Evolutionary conservation across 2,113 vertebrate species (phyloP).

Genomic region (Agapornis roseicollis): DNA sequence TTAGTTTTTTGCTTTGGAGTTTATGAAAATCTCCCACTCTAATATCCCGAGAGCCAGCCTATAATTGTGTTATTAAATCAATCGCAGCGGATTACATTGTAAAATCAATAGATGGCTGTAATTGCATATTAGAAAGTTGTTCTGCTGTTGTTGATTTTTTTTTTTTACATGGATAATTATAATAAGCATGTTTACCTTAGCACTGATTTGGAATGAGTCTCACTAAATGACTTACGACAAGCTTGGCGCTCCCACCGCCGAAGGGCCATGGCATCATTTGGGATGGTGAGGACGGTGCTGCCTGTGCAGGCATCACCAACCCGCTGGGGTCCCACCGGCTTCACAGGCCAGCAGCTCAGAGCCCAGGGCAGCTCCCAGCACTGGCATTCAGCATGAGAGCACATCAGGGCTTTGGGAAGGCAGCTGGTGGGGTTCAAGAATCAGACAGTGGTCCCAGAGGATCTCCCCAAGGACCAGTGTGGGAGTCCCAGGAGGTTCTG

Average conservation of each 20-base stretch:
- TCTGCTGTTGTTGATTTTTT: slow-evolving; percentile 75
- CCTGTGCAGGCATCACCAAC: not conserved
- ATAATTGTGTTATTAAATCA: slow-evolving; percentile 94
- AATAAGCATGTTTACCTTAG: slow-evolving; percentile 92
- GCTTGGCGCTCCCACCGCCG: not conserved
- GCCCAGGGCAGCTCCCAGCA: not conserved
- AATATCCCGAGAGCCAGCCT: slow-evolving; percentile 85
- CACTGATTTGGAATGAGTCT: slow-evolving; percentile 86
- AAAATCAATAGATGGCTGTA: slow-evolving; percentile 91
- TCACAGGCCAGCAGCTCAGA: not conserved
- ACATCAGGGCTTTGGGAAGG: not conserved
- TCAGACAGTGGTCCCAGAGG: rapidly evolving
- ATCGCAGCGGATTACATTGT: slow-evolving; percentile 86
- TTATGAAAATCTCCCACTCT: slow-evolving; percentile 89
- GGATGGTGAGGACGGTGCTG: not conserved
- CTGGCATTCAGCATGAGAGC: rapidly evolving
- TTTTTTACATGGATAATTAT: slow-evolving; percentile 92
- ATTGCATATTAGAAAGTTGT: slow-evolving; percentile 94
- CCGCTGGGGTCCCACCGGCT: rapidly evolving
- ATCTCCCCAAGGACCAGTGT: not conserved
- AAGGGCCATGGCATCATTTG: rapidly evolving
- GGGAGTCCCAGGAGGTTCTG: rapidly evolving
- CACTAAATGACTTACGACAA: slow-evolving; percentile 16
- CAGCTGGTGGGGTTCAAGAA: not conserved
- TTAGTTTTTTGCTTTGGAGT: slow-evolving; percentile 82